These are phyloP conservation scores for Vidua macroura DNA, from an alignment of 2,113 vertebrate species.

Conservation along the genomic window DNA sequence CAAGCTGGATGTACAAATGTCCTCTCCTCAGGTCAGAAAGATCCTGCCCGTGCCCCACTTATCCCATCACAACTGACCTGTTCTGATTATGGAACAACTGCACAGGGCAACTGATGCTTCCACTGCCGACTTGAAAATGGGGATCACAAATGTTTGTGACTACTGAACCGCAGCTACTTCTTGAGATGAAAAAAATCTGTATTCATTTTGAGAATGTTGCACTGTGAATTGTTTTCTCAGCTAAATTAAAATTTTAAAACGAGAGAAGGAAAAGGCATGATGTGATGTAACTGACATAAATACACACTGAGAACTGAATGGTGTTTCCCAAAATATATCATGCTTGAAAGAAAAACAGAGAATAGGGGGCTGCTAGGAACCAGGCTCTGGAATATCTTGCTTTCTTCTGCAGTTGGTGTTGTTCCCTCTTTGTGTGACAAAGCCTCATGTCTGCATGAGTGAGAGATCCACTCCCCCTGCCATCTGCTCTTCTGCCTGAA, in stretches of 20 bases:
- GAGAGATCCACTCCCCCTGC: conserved; percentile 37
- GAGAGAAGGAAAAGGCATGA: neutral
- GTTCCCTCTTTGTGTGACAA: neutral
- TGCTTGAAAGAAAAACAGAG: neutral
- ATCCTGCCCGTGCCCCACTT: neutral
- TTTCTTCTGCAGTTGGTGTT: neutral
- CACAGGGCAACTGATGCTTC: neutral
- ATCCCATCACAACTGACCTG: neutral
- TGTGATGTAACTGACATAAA: neutral
- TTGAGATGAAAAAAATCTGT: neutral
- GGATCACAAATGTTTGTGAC: neutral
- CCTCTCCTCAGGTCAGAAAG: neutral
- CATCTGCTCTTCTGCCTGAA: conserved; percentile 53
- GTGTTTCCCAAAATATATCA: neutral
- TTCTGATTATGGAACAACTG: neutral
- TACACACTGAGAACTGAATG: neutral
- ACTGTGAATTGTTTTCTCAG: neutral
- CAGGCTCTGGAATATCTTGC: neutral
- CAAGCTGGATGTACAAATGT: neutral
- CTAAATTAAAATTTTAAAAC: neutral
- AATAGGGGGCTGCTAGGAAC: neutral
- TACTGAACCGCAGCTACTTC: neutral
- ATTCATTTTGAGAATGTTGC: neutral
- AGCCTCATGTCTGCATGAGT: neutral
- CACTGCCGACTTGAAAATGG: neutral